Evolutionary conservation across 1,140 invertebrate genomes (phyloP), one percentile per base, ranked within the genome.

Genomic region (Penaeus japonicus): DNA sequence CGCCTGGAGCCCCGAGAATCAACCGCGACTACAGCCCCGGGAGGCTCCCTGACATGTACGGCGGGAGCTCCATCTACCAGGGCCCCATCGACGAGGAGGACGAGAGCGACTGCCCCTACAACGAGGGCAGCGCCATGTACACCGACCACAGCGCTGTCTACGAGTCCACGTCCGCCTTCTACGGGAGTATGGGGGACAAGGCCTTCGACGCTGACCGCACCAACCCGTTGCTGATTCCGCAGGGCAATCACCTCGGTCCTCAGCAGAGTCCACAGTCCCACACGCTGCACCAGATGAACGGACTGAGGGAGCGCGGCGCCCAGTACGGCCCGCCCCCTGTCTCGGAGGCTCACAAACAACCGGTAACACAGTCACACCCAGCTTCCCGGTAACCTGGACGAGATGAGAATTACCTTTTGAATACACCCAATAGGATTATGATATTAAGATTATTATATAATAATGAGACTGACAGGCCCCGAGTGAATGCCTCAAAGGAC

Each of bases 141-240:
- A 88, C 87, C 59, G 87, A 88, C 54, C 54, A 84, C 15, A 88
- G 87, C 78, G 87, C 87, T 32, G 10, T 88, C 22, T 88, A 88
- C 32, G 87, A 88, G n/a, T 88, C 87, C 30, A 88, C 87, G 20
- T 88, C 87, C 32, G 87, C 87, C 24, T 88, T 88, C 32, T 88
- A 88, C 59, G 87, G 87, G 24, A 88, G 32, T 32, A 84, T 78
- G 53, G 79, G 79, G 47, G 80, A 88, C 30, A 88, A 88, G 80
- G 24, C 78, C 1, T 88, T 73, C 62, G 87, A 73, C 27, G 87
- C 87, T 24, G 87, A 88, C 20, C 55, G 80, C 35, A 88, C 87
- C 12, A 88, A 88, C 55, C 87, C 87, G 3, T 55, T 88, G 15
- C 65, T 88, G n/a, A 55, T 81, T 22, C 54, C 57, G 30, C 87